Base-by-base conservation (phyloP, 2,797 vertebrate genomes). In the Lycodopsis pacificus region DNA sequence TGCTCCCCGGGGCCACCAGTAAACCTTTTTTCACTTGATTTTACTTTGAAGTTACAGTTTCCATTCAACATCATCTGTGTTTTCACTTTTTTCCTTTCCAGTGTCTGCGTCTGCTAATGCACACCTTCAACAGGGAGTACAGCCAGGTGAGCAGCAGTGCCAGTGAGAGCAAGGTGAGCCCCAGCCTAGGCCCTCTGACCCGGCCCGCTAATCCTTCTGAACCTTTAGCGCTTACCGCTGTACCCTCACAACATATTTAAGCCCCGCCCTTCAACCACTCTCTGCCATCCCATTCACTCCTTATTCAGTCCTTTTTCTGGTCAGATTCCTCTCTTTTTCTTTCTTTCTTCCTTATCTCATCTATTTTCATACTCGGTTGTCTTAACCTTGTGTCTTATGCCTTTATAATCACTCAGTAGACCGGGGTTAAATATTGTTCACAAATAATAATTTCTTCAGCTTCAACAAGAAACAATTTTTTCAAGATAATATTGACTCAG, bases 41-140 rank as follows among this genome's bases (percentile, higher is more conserved):
- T 56, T 40, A 3, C 3, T 30, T 25, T 34, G 25, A 25, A 1
- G 19, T 58, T 1, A 12, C n/a, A 30, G 42, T 10, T 20, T 59
- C 62, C n/a, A 38, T 66, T 48, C 14, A 27, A 19, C 27, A 17
- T 53, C 1, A 25, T 80, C 20, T 30, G 32, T 69, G 13, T 22
- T 65, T 49, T 57, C 4, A 0, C 56, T 63, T 4, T 73, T 14
- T 48, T 46, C 65, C 27, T 77, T 66, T 77, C 49, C 94, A 99
- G 98, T 99, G 98, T 94, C 95, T 99, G 90, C 97, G 98, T 54
- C 96, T 99, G 86, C 97, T 99, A 88, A 98, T 97, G 32, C 98
- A 99, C 93, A 99, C 98, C 71, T 99, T 99, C 96, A 99, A 99
- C 96, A 96, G 98, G 86, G 98, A 99, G 88, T 98, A 99, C 94